These are phyloP conservation scores for Calliscelio sp. DNA, from an alignment of 2,888 invertebrate species.

Conservation along the genomic window DNA sequence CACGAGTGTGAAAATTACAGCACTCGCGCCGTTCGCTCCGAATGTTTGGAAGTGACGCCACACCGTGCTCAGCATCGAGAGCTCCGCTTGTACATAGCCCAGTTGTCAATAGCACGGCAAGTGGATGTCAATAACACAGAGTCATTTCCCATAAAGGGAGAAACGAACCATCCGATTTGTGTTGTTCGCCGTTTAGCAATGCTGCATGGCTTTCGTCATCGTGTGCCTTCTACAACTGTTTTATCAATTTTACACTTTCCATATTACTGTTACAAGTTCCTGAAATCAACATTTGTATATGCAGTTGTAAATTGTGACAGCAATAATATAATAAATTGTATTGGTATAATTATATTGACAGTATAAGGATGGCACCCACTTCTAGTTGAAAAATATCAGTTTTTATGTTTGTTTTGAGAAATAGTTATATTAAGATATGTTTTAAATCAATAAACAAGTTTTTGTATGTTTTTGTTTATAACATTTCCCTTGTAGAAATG, in stretches of 20 bases:
- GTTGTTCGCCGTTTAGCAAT: conserved; percentile 63
- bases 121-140: conserved; percentile 84
- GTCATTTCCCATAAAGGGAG: conserved; percentile 79
- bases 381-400: too few species aligned
- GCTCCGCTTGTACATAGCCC: conserved; percentile 68
- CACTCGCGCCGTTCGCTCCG: conserved; percentile 48
- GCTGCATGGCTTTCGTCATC: conserved; percentile 50
- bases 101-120: conserved; percentile 75
- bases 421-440: too few species aligned
- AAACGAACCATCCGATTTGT: conserved; percentile 70
- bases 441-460: too few species aligned
- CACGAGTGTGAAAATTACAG: conserved; percentile 72
- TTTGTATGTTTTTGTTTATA: too few species aligned
- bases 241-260: conserved; percentile 24
- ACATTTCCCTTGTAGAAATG: too few species aligned
- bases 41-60: conserved; percentile 73
- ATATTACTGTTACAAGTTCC: too few species aligned
- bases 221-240: conserved; percentile 50
- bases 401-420: too few species aligned
- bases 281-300: too few species aligned
- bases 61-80: conserved; percentile 69
- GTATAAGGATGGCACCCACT: too few species aligned
- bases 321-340: too few species aligned
- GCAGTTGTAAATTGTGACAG: too few species aligned
- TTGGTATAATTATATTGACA: too few species aligned